A percentile compares a stretch with the other conserved stretches of the same genome.
These are phyloP conservation scores for Chaenodraco wilsoni DNA, from an alignment of 2,797 vertebrate genomes.

Conservation along the genomic window DNA sequence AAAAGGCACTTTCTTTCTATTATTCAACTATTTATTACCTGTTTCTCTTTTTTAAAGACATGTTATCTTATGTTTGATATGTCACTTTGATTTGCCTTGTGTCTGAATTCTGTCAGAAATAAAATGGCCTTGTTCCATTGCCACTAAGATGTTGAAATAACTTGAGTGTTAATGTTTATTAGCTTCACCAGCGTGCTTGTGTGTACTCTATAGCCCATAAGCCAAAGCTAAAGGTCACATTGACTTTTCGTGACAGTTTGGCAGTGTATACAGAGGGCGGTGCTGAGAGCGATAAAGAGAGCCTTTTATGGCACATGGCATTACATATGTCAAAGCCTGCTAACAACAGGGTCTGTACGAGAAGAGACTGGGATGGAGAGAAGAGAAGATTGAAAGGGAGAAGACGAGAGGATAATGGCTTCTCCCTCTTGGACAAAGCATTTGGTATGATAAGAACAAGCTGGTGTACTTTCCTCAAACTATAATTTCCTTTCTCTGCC, in stretches of 20 bases:
- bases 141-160: not conserved
- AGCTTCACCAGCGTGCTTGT: not conserved
- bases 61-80: too few relatives aligned
- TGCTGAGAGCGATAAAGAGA: slow-evolving; percentile 27
- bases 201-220: not conserved
- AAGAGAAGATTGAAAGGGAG: slow-evolving; percentile 22
- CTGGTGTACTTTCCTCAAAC: slow-evolving; percentile 38
- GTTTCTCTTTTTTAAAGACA: too few relatives aligned
- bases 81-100: too few relatives aligned
- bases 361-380: slow-evolving; percentile 16
- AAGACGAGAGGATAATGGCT: slow-evolving; percentile 46
- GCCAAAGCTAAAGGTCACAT: slow-evolving; percentile 13
- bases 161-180: not conserved
- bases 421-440: slow-evolving; percentile 58
- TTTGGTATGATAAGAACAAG: slow-evolving; percentile 49
- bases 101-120: too few relatives aligned
- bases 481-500: slow-evolving; percentile 24
- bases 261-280: slow-evolving; percentile 19
- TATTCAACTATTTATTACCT: too few relatives aligned
- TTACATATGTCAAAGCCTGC: slow-evolving; percentile 38
- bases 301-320: slow-evolving; percentile 21
- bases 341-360: slow-evolving; percentile 23
- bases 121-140: not conserved
- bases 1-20: too few relatives aligned
- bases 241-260: slow-evolving; percentile 7